phyloP scores from a whole-genome alignment of 2,113 vertebrate genomes.

The Motacilla tschutschensis region DNA sequence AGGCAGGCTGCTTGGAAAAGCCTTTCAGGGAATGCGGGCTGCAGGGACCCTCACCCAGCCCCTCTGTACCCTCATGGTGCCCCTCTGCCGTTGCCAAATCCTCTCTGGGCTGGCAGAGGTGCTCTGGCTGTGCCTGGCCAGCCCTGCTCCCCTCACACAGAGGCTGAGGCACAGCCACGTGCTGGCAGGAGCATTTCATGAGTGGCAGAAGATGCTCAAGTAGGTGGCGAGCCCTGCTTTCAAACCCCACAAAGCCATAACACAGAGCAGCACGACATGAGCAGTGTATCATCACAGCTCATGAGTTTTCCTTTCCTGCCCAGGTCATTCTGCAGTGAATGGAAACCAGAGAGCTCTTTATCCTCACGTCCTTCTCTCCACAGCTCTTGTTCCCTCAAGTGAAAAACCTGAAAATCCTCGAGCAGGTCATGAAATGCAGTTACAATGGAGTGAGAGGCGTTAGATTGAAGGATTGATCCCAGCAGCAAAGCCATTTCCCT shows the following conservation, averaged over 20 bases:
- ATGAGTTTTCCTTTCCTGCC: not conserved
- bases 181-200: not conserved
- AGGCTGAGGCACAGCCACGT: not conserved
- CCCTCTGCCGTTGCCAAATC: not conserved
- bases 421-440: constrained; percentile 56
- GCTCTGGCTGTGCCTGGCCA: not conserved
- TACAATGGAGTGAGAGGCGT: constrained; percentile 64
- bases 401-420: constrained; percentile 30
- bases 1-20: not conserved
- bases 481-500: constrained; percentile 66
- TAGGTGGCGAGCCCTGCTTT: not conserved
- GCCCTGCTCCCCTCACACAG: not conserved
- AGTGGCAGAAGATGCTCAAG: not conserved
- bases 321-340: not conserved
- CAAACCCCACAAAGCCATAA: not conserved
- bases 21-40: not conserved
- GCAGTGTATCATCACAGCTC: not conserved
- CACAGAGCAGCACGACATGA: not conserved
- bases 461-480: constrained; percentile 69
- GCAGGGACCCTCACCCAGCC: not conserved
- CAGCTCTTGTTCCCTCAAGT: constrained; percentile 37
- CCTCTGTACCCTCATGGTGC: not conserved
- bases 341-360: not conserved
- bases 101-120: accelerated
- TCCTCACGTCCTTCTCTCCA: not conserved